phyloP scores from a whole-genome alignment of 2,113 vertebrate genomes.

The Hyperopisus bebe region DNA sequence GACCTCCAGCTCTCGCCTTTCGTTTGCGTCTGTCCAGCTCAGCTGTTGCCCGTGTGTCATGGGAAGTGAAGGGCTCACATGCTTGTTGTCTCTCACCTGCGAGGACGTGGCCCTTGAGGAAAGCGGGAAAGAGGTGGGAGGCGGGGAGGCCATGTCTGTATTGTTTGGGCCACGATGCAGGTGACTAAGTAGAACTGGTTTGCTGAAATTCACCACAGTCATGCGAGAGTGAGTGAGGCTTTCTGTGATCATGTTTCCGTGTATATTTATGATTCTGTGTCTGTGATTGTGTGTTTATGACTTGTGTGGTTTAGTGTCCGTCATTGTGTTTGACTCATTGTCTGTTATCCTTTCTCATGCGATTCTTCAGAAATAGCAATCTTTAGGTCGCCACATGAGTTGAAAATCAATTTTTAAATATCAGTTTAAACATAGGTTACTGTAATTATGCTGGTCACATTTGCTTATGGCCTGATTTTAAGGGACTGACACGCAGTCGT shows the following conservation, averaged over 20 bases:
- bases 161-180: neutral
- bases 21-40: neutral
- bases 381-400: neutral
- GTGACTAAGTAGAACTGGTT: slow-evolving; percentile 16
- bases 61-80: neutral
- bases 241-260: neutral
- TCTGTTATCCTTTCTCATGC: neutral
- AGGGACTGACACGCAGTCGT: neutral
- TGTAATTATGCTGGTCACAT: neutral
- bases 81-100: neutral
- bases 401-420: neutral
- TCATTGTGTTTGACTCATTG: neutral
- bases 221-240: neutral
- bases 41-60: neutral
- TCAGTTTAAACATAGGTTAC: neutral
- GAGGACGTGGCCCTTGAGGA: neutral
- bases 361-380: neutral
- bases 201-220: neutral
- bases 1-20: neutral
- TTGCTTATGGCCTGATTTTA: neutral
- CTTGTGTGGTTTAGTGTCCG: neutral
- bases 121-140: neutral
- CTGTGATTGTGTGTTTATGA: neutral
- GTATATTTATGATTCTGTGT: neutral
- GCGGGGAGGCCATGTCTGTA: neutral